Evolutionary conservation across 2,797 vertebrate species (phyloP).

Genomic region (Gadopsis bispinosus): DNA sequence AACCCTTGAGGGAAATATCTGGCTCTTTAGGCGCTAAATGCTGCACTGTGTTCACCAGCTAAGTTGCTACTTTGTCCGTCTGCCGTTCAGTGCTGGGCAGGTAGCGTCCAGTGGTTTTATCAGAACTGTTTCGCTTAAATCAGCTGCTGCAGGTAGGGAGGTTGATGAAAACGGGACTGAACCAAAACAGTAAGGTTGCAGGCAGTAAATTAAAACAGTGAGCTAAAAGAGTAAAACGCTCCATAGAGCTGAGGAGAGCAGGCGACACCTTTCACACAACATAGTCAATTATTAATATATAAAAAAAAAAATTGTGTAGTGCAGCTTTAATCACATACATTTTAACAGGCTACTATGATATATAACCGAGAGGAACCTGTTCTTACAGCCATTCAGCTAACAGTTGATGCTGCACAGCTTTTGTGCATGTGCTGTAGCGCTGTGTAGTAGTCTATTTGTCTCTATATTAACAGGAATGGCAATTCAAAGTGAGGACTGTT

Average conservation of each 20-base stretch:
- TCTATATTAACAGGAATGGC: conserved; percentile 33
- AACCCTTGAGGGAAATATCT: background rate
- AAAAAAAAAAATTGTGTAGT: background rate
- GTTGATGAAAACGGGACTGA: background rate
- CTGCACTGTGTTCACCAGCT: background rate
- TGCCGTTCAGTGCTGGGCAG: background rate
- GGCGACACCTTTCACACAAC: background rate
- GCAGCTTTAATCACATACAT: background rate
- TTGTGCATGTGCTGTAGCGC: background rate
- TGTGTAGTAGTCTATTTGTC: conserved; percentile 13
- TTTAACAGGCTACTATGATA: background rate
- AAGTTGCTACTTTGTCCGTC: background rate
- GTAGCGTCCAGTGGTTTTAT: background rate
- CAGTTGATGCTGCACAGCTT: background rate
- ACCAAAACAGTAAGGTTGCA: too few species aligned
- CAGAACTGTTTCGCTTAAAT: background rate
- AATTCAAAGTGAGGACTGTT: conserved; percentile 42
- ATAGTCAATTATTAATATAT: background rate
- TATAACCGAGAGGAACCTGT: background rate
- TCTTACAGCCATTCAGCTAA: background rate
- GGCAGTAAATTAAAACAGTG: background rate
- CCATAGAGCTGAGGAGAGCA: background rate
- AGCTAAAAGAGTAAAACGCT: background rate
- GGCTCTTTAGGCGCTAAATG: background rate
- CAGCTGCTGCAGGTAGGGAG: background rate